A percentile compares a stretch with the other conserved stretches of the same genome.
Evolutionary conservation across 2,888 invertebrate species (phyloP).

Genomic region (Drosophila dives): DNA sequence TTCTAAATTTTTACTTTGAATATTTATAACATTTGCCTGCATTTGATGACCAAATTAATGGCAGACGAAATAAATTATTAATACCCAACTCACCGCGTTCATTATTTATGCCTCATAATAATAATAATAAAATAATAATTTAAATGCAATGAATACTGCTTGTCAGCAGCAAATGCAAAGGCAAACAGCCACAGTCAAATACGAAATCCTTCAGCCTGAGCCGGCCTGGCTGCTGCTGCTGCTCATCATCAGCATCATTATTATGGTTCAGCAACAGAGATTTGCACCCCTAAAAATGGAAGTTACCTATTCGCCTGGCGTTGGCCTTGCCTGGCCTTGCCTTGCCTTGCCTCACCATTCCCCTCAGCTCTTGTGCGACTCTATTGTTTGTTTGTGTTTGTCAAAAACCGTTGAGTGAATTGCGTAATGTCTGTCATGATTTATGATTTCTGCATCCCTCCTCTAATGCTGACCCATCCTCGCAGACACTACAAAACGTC

Average conservation of each 20-base stretch:
- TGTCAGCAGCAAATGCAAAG: constrained; percentile 62
- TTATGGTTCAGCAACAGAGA: constrained; percentile 35
- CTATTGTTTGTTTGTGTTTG: constrained; percentile 74
- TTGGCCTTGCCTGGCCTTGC: neutral
- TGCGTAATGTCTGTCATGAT: constrained; percentile 64
- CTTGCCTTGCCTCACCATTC: constrained; percentile 17
- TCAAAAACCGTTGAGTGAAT: constrained; percentile 79
- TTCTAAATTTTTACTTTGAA: constrained; percentile 34
- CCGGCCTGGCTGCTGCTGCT: constrained; percentile 20
- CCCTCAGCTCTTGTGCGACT: constrained; percentile 42
- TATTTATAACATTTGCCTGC: constrained; percentile 70
- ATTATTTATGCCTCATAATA: constrained; percentile 67
- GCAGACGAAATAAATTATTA: constrained; percentile 36
- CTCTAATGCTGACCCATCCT: constrained; percentile 52
- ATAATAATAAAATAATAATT: constrained; percentile 78
- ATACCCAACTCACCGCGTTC: constrained; percentile 34
- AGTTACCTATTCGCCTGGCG: constrained; percentile 60
- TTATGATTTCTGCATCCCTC: constrained; percentile 70
- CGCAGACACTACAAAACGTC: constrained; percentile 20
- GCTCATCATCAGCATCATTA: constrained; percentile 40
- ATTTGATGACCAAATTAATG: constrained; percentile 73
- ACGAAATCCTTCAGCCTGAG: constrained; percentile 48
- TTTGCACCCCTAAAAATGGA: constrained; percentile 63
- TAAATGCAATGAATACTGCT: constrained; percentile 75
- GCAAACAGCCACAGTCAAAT: constrained; percentile 42